Percentiles rank a stretch among this genome's conserved stretches.
Evolutionary conservation across 2,797 vertebrate species (phyloP).

Genomic region (Clarias platycephalus): DNA sequence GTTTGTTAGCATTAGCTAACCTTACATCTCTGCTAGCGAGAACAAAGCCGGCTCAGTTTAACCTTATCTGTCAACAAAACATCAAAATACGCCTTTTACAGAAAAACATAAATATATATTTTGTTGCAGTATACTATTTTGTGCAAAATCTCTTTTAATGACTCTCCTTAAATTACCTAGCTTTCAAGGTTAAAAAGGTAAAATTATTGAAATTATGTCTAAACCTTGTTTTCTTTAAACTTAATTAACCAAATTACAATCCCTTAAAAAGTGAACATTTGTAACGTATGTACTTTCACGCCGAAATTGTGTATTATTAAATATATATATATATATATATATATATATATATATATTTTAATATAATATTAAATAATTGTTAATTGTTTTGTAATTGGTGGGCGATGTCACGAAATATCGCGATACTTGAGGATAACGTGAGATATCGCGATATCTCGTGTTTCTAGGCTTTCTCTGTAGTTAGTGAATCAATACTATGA

Average conservation of each 20-base stretch:
- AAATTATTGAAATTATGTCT: not conserved
- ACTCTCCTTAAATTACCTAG: not conserved
- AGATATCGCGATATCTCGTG: not conserved
- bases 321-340: too few relatives aligned
- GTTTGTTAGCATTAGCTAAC: not conserved
- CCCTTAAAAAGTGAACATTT: not conserved
- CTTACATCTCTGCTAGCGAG: constrained; percentile 11
- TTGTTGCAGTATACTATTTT: not conserved
- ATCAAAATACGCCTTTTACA: not conserved
- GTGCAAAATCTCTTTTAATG: not conserved
- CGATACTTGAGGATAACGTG: not conserved
- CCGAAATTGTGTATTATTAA: not conserved
- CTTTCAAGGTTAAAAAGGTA: not conserved
- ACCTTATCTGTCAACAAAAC: constrained; percentile 7
- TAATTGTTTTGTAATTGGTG: not conserved
- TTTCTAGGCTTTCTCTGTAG: not conserved
- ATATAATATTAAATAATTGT: too few relatives aligned
- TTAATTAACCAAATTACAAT: not conserved
- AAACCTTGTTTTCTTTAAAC: not conserved
- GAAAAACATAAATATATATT: too few relatives aligned
- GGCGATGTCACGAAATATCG: not conserved
- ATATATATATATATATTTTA: too few relatives aligned
- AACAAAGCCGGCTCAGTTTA: constrained; percentile 41
- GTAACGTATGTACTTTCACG: not conserved
- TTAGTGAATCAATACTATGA: not conserved